Base-by-base conservation (phyloP, 2,888 invertebrate species). In the Acanthopleura granulata region DNA sequence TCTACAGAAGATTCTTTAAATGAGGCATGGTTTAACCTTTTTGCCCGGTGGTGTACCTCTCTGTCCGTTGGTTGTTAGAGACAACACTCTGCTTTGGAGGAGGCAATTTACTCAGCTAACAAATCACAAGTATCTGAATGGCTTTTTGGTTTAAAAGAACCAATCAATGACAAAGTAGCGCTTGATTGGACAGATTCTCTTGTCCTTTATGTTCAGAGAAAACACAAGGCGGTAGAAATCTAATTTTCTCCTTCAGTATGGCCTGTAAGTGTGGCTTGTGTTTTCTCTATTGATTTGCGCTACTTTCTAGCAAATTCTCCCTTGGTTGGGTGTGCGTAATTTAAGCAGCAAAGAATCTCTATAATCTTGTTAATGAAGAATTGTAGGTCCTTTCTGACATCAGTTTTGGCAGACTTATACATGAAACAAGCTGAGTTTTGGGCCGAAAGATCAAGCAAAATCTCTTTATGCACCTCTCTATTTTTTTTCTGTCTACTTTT, bases 171-270 rank as follows among this genome's bases (percentile, higher is more conserved):
- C 57, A 57, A 57, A 57, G 57, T 57, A 18, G n/a, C 18, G 18
- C 57, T 57, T 57, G 57, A 57, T 57, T 57, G 57, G 57, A 57
- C 57, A 22, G 57, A 57, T 57, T 57, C 57, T n/a, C 57, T 57
- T 57, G n/a, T 18, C 57, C 12, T 57, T 57, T 57, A 57, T 57
- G 57, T 57, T 57, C 22, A 40, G 40, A 40, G 40, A 40, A 40
- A 40, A 40, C 40, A 40, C 57, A 57, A 57, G 57, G 57, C 12
- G 57, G 57, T 57, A n/a, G 22, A n/a, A 57, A 57, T 57, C 57
- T 57, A 57, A 57, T 57, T 57, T 57, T 57, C 57, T 9, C 40
- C 40, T 40, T 40, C 40, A 40, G 40, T 40, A 22, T 57, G 57
- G n/a, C 57, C 22, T 57, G 57, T 57, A 57, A 57, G 57, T 57